Evolutionary conservation across 2,113 vertebrate species (phyloP).

Genomic region (Zosterops lateralis): DNA sequence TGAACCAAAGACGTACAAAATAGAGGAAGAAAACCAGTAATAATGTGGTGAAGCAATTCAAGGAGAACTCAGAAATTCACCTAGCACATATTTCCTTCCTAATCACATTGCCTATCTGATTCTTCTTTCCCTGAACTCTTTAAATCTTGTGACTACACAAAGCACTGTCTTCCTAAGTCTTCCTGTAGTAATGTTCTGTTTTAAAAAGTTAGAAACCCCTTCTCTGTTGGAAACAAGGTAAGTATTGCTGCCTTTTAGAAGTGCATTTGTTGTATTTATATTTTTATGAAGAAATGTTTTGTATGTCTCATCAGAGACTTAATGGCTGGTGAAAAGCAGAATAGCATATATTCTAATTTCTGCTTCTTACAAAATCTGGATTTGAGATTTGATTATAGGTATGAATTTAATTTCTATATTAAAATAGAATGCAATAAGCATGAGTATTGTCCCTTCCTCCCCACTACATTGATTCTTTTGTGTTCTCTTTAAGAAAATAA

Average conservation of each 20-base stretch:
- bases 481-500: background rate
- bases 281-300: background rate
- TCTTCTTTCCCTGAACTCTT: background rate
- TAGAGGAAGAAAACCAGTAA: background rate
- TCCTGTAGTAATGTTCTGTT: rapidly evolving
- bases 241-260: background rate
- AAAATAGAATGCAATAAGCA: background rate
- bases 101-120: background rate
- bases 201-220: background rate
- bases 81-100: background rate
- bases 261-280: background rate
- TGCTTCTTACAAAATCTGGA: background rate
- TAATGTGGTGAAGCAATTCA: background rate
- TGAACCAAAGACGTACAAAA: background rate
- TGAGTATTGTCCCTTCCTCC: background rate
- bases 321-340: background rate
- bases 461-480: rapidly evolving
- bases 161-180: background rate
- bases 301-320: background rate
- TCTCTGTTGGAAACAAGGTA: background rate
- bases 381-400: background rate
- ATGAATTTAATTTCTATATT: background rate
- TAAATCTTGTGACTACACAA: background rate
- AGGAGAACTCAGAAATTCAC: background rate
- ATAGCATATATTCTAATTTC: background rate